Base-by-base conservation (phyloP, 2,888 invertebrate species). In the Apodemia zela region DNA sequence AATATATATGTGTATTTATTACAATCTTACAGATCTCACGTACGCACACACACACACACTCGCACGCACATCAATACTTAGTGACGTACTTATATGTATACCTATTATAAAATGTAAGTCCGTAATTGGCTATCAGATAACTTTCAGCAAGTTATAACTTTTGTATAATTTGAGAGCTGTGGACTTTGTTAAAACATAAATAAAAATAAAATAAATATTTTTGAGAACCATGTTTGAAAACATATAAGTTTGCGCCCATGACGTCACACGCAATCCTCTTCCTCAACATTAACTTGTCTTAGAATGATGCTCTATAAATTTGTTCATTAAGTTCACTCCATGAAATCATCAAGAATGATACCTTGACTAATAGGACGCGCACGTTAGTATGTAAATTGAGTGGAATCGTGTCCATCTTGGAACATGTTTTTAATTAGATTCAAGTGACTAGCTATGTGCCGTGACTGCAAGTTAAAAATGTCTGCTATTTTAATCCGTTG, bases 341-440 rank as follows among this genome's bases (percentile, higher is more conserved):
- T 78, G 80, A 81, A 82, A 75, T 76, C 75, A 78, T 81, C 81
- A 77, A 73, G 71, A 71, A 73, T 70, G 80, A 81, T 82, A 78
- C 80, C 74, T 76, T 70, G 78, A 80, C 79, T 80, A 79, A 81
- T 79, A 67, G 71, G 62, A 67, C 65, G 68, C 69, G 68, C 73
- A 71, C 73, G 79, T 78, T 77, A 73, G 74, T 80, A 81, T 81
- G 82, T 80, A 79, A 81, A 82, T 79, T 68, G 25, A 54, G 54
- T 25, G 54, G 54, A 29, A 54, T 54, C 54, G 54, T 54, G 54
- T 15, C 25, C 54, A 54, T 54, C 54, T 54, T 54, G 54, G 54
- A 54, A 54, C 54, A 54, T 54, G 54, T 54, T 54, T 45, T 54
- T 54, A 54, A 54, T 54, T 54, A 54, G 54, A 54, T 54, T 25